A percentile compares a stretch with the other conserved stretches of the same genome.
Evolutionary conservation across 2,797 vertebrate genomes (phyloP).

Genomic region (Parotocinclus haroldoi): DNA sequence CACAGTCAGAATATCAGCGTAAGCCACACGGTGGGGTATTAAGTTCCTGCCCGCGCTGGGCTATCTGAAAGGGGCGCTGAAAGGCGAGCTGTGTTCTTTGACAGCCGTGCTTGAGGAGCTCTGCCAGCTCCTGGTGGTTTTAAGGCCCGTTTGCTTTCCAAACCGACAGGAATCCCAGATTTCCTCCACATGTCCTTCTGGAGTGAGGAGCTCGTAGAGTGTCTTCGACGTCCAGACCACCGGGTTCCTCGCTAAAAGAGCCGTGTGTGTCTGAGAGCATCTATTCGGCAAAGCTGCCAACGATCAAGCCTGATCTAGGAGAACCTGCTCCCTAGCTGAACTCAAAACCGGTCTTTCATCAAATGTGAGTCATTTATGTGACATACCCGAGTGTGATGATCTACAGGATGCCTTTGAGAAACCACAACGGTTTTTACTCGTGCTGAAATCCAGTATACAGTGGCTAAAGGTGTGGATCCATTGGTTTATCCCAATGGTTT

Average conservation of each 20-base stretch:
- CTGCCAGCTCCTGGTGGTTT: constrained; percentile 38
- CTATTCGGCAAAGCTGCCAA: too few species aligned
- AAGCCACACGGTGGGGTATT: neutral
- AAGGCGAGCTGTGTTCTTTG: constrained; percentile 39
- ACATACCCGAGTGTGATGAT: too few species aligned
- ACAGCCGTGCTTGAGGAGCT: constrained; percentile 17
- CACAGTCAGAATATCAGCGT: neutral
- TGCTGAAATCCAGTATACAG: too few species aligned
- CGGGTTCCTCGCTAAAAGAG: constrained; percentile 27
- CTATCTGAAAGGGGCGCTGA: constrained; percentile 20
- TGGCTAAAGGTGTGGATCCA: too few species aligned
- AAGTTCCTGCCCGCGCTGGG: constrained; percentile 3
- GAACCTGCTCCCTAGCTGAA: too few species aligned
- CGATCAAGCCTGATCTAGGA: too few species aligned
- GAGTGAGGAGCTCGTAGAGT: constrained; percentile 23
- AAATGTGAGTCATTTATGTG: too few species aligned
- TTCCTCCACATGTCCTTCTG: constrained; percentile 39
- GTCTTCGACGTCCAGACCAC: constrained; percentile 15
- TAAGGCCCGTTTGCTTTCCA: constrained; percentile 36
- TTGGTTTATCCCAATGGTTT: too few species aligned
- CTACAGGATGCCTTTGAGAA: too few species aligned
- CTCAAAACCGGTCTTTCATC: too few species aligned
- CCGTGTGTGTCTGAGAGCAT: constrained; percentile 2
- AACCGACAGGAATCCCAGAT: constrained; percentile 46
- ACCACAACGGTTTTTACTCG: too few species aligned